Percentiles rank a stretch among this genome's conserved stretches.
Conservation (phyloP, 2,888 invertebrate genomes). For the Imbricaverruca yamaguchii region DNA sequence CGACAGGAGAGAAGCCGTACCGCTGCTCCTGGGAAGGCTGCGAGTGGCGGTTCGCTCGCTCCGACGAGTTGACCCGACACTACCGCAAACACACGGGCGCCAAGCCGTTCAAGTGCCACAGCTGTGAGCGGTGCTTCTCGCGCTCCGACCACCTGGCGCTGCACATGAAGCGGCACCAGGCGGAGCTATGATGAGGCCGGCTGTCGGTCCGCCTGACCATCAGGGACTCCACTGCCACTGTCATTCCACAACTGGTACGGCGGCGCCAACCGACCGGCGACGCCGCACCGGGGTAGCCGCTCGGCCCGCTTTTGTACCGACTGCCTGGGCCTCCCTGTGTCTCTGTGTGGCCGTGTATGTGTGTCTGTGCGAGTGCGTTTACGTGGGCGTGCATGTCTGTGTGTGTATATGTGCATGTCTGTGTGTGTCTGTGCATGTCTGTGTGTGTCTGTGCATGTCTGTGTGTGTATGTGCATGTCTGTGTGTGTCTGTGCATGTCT, state of each 20-base stretch:
- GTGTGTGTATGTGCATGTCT: too few species aligned
- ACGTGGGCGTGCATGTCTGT: too few species aligned
- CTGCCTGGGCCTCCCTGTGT: neutral
- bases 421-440: too few species aligned
- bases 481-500: too few species aligned
- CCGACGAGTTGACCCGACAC: constrained; percentile 91
- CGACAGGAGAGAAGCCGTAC: constrained; percentile 94
- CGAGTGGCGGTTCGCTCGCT: constrained; percentile 94
- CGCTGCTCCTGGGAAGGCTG: constrained; percentile 97
- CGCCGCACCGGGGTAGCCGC: neutral
- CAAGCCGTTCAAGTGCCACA: constrained; percentile 93
- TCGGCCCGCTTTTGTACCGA: neutral
- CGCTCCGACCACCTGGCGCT: constrained; percentile 92
- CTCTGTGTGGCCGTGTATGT: too few species aligned
- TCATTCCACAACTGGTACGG: neutral
- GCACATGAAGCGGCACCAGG: constrained; percentile 82
- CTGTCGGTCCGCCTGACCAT: neutral
- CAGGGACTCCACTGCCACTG: constrained; percentile 19
- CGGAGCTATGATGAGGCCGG: constrained; percentile 16
- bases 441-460: too few species aligned
- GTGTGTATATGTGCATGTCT: too few species aligned
- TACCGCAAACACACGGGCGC: constrained; percentile 96
- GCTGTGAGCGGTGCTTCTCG: constrained; percentile 93
- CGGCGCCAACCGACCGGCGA: neutral
- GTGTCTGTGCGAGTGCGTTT: too few species aligned